Conservation (phyloP, 2,797 vertebrate species). For the Tokudaia tokunoshimensis region DNA sequence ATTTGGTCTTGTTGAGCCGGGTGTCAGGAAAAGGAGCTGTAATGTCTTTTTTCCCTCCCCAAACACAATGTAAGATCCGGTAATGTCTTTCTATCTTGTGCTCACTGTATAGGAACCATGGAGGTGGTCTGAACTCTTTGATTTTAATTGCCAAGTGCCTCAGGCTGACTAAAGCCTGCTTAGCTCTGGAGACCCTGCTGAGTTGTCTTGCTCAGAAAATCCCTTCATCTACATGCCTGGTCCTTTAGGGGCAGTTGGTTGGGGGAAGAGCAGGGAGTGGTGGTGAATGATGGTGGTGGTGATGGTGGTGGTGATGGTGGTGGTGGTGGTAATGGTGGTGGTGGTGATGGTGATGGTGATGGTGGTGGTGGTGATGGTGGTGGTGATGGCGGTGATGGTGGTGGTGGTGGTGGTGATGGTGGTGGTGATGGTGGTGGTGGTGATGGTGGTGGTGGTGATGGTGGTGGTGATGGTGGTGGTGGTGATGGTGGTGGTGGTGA, state of each 20-base stretch:
- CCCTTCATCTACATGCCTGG: not conserved
- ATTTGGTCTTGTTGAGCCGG: not conserved
- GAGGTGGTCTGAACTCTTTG: not conserved
- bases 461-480: not conserved
- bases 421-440: too few species aligned
- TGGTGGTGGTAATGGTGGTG: not conserved
- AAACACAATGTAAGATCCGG: not conserved
- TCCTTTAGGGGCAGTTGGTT: not conserved
- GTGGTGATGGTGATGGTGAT: not conserved
- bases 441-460: not conserved
- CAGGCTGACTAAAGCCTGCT: rapidly evolving
- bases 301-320: not conserved
- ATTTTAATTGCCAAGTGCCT: rapidly evolving
- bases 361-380: too few species aligned
- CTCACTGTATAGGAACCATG: not conserved
- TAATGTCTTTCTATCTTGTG: not conserved
- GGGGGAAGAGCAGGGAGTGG: too few species aligned
- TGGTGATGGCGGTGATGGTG: too few species aligned
- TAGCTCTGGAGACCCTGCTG: not conserved
- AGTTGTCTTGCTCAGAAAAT: not conserved
- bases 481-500: not conserved
- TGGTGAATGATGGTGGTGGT: not conserved
- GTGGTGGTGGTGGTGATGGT: too few species aligned
- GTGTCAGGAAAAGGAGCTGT: not conserved
- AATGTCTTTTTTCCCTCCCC: not conserved